Conservation (phyloP, 2,888 invertebrate species). For the Nineta flava region DNA sequence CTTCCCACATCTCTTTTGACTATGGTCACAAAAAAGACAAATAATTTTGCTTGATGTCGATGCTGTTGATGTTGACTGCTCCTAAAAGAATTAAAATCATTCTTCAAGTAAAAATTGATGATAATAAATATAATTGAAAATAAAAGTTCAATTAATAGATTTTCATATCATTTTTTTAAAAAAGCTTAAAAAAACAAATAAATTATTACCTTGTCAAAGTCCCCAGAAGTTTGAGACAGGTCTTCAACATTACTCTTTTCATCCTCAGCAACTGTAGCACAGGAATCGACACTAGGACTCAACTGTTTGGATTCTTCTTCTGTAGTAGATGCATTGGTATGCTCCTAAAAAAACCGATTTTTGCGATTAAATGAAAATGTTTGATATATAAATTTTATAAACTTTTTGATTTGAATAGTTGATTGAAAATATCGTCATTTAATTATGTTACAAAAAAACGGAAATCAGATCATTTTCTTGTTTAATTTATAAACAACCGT, state of each 20-base stretch:
- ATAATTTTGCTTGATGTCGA: not conserved
- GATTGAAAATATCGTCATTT: not conserved
- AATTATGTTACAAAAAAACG: not conserved
- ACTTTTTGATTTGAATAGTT: not conserved
- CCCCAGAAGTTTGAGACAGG: slow-evolving; percentile 9
- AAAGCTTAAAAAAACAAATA: not conserved
- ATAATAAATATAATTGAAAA: not conserved
- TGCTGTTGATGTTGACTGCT: not conserved
- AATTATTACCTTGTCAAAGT: slow-evolving; percentile 6
- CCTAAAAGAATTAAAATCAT: not conserved
- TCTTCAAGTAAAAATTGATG: not conserved
- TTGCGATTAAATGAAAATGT: not conserved
- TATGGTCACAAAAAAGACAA: not conserved
- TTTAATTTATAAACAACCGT: too few relatives aligned
- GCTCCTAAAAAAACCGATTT: slow-evolving; percentile 9
- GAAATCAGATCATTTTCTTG: not conserved
- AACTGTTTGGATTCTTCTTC: slow-evolving; percentile 9
- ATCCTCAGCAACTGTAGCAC: slow-evolving; percentile 9
- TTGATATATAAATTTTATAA: not conserved
- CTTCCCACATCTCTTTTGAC: not conserved
- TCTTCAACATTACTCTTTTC: slow-evolving; percentile 10
- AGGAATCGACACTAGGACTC: slow-evolving; percentile 10
- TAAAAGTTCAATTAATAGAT: not conserved
- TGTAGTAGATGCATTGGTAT: slow-evolving; percentile 9
- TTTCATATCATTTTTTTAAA: not conserved